phyloP scores from a whole-genome alignment of 2,113 vertebrate genomes.

The Lucifuga dentata region DNA sequence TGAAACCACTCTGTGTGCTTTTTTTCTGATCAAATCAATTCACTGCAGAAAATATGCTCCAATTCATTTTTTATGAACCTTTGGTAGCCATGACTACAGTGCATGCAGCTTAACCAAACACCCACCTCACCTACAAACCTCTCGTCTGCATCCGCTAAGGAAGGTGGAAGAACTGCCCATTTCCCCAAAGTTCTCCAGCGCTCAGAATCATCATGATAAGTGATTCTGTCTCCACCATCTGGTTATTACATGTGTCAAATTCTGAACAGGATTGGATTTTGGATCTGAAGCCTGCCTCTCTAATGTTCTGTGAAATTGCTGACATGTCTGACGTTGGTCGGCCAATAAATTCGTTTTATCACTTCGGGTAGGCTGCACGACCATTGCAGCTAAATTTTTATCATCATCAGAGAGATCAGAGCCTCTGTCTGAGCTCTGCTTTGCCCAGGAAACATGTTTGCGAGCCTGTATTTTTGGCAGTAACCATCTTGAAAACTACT shows the following conservation, averaged over 20 bases:
- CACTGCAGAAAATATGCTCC: conserved; percentile 18
- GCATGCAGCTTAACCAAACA: conserved; percentile 73
- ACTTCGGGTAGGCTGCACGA: conserved; percentile 48
- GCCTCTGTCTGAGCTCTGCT: conserved; percentile 3
- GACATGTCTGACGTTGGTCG: conserved; percentile 50
- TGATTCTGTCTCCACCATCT: conserved; percentile 40
- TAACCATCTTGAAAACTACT: too few relatives aligned
- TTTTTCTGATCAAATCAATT: conserved; percentile 27
- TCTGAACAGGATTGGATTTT: conserved; percentile 49
- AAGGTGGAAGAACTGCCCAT: conserved; percentile 47
- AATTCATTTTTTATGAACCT: not conserved
- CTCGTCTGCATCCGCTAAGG: conserved; percentile 65
- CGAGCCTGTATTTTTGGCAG: conserved; percentile 17
- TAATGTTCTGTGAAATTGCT: conserved; percentile 67
- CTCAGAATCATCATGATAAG: not conserved
- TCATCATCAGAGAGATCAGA: conserved; percentile 8
- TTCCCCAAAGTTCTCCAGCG: conserved; percentile 1
- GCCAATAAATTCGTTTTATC: conserved; percentile 56
- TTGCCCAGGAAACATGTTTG: conserved; percentile 14
- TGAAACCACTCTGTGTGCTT: conserved; percentile 3
- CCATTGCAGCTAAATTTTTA: conserved; percentile 46
- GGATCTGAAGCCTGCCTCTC: conserved; percentile 32
- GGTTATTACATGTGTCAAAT: conserved; percentile 45
- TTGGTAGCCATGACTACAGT: conserved; percentile 47
- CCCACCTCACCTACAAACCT: conserved; percentile 77